Evolutionary conservation across 1,140 invertebrate species (phyloP).

Genomic region (Hyphantria cunea): DNA sequence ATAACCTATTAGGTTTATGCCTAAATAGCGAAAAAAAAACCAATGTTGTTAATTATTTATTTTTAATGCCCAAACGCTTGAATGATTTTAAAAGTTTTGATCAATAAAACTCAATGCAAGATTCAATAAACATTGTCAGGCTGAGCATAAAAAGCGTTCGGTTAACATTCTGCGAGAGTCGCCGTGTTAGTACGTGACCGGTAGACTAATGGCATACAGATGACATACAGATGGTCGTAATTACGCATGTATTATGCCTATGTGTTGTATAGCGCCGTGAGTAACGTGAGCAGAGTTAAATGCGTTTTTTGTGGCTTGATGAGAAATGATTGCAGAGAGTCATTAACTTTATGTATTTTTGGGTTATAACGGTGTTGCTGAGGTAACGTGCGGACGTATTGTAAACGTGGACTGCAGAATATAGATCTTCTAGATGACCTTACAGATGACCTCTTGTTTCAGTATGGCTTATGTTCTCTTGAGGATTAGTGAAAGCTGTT

Average conservation of each 20-base stretch:
- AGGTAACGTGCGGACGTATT: no score
- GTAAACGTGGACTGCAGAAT: no score
- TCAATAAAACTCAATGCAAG: constrained; percentile 50
- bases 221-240: constrained; percentile 42
- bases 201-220: constrained; percentile 40
- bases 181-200: constrained; percentile 53
- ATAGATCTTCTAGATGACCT: no score
- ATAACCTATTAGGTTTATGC: no score
- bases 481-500: no score
- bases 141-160: constrained; percentile 66
- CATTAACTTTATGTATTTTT: constrained; percentile 14
- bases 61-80: no score
- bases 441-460: no score
- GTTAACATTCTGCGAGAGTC: constrained; percentile 61
- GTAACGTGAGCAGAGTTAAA: constrained; percentile 31
- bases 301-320: constrained; percentile 8
- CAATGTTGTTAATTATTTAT: no score
- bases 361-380: not conserved
- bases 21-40: no score
- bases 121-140: constrained; percentile 70
- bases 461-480: no score
- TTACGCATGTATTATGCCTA: constrained; percentile 43
- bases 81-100: constrained; percentile 38
- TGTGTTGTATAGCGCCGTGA: constrained; percentile 38
- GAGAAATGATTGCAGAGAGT: constrained; percentile 13